Conservation (phyloP, 2,797 vertebrate species). For the Selene dorsalis region DNA sequence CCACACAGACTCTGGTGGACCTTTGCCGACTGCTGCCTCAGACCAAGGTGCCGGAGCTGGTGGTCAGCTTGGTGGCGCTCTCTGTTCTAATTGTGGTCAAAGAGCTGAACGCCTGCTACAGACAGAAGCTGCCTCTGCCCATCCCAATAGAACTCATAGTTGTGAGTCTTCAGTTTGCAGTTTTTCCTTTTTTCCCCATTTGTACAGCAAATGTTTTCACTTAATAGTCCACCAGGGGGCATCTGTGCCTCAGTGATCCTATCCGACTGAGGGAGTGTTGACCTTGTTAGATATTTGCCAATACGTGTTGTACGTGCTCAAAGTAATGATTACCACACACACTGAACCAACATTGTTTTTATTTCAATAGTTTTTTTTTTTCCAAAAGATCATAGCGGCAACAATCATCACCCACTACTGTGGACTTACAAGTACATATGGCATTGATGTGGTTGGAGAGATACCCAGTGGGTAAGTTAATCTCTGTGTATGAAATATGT, state of each 20-base stretch:
- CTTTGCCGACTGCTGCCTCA: constrained; percentile 85
- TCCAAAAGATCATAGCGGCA: constrained; percentile 80
- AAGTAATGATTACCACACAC: constrained; percentile 17
- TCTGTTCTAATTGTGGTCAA: constrained; percentile 86
- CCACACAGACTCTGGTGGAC: constrained; percentile 86
- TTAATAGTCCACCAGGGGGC: constrained; percentile 59
- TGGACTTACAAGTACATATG: constrained; percentile 75
- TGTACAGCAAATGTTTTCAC: neutral
- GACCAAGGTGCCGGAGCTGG: constrained; percentile 84
- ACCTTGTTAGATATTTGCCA: constrained; percentile 5
- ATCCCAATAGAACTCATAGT: constrained; percentile 92
- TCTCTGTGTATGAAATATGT: constrained; percentile 4
- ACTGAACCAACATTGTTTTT: constrained; percentile 6
- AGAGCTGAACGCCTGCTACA: constrained; percentile 86
- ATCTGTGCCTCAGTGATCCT: constrained; percentile 5
- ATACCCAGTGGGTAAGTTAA: constrained; percentile 91
- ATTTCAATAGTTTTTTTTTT: neutral
- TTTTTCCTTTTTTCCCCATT: neutral
- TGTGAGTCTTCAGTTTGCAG: constrained; percentile 73
- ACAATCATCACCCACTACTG: constrained; percentile 87
- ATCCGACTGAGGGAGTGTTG: neutral
- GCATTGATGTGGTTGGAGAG: constrained; percentile 87
- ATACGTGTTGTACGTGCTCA: neutral
- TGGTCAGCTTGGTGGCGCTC: constrained; percentile 87
- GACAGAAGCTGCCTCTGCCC: constrained; percentile 85